Evolutionary conservation across 2,888 invertebrate genomes (phyloP), one percentile per base, ranked within the genome.

Genomic region (Ditula angustiorana): DNA sequence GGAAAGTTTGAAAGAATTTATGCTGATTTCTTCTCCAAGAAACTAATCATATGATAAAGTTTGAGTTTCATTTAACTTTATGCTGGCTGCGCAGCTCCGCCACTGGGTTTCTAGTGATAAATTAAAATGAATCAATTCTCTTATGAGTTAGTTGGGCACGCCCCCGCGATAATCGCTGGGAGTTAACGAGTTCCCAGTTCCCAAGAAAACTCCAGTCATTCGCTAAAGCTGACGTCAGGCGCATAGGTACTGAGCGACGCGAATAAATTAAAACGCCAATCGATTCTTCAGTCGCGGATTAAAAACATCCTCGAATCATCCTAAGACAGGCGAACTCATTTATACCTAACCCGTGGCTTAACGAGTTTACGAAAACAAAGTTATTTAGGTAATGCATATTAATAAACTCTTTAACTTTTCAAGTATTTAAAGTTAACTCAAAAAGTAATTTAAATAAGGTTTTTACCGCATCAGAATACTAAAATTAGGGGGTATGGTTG

Each of bases 381-480:
- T 71, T 76, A 75, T 75, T 73, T 67, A 67, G 55, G 61, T 46
- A 59, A 69, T 74, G 74, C 75, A 77, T 76, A 74, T 71, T 77
- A 76, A 78, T 74, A 70, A 74, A 71, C 60, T 59, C 58, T 71
- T 67, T 16, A 69, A 60, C 55, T 63, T 66, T 69, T 71, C 58
- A 71, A 70, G 73, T 72, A 74, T 74, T 76, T 76, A 69, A 74
- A 79, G 79, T 75, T 74, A 71, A 65, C 71, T 71, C 63, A 23
- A 71, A 71, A 72, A 72, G 68, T 73, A 73, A 80, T 81, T 79
- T 79, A 70, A 80, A 79, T 81, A 77, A 78, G 71, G 72, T 72
- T 75, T 71, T 70, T 68, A 70, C 67, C 65, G 69, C 67, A 53
- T 33, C 56, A 63, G 69, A 74, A 72, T 67, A 66, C 73, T 67